These are phyloP conservation scores for Berghia stephanieae DNA, from an alignment of 1,140 invertebrate genomes.

Conservation along the genomic window DNA sequence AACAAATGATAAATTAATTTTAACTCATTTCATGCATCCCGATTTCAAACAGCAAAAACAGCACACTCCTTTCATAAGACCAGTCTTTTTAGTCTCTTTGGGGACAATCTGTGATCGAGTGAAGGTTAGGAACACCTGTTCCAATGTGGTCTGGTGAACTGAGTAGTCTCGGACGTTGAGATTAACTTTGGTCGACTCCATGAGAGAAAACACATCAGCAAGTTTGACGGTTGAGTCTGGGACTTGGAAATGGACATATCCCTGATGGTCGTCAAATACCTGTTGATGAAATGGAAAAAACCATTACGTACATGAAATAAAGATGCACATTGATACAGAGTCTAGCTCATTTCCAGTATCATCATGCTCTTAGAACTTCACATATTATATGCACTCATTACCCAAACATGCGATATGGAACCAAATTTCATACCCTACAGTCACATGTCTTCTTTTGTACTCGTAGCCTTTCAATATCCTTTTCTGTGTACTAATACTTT, in stretches of 20 bases:
- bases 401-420: too few relatives aligned
- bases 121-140: constrained; percentile 74
- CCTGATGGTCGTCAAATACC: constrained; percentile 77
- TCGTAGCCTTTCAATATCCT: too few relatives aligned
- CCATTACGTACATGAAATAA: constrained; percentile 29
- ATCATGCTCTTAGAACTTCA: too few relatives aligned
- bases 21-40: too few relatives aligned
- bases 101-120: constrained; percentile 64
- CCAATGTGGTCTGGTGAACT: constrained; percentile 79
- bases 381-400: too few relatives aligned
- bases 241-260: constrained; percentile 71
- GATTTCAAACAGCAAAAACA: neutral
- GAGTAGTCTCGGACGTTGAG: constrained; percentile 77
- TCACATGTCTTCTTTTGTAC: too few relatives aligned
- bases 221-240: constrained; percentile 66
- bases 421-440: too few relatives aligned
- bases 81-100: constrained; percentile 8
- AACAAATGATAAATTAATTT: too few relatives aligned
- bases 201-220: constrained; percentile 73
- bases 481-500: too few relatives aligned
- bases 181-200: constrained; percentile 69
- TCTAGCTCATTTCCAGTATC: too few relatives aligned
- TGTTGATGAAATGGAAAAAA: constrained; percentile 36
- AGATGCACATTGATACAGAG: too few relatives aligned
- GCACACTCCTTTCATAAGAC: neutral